phyloP scores from a whole-genome alignment of 2,113 vertebrate species.

The Andinoacara biseriatus region DNA sequence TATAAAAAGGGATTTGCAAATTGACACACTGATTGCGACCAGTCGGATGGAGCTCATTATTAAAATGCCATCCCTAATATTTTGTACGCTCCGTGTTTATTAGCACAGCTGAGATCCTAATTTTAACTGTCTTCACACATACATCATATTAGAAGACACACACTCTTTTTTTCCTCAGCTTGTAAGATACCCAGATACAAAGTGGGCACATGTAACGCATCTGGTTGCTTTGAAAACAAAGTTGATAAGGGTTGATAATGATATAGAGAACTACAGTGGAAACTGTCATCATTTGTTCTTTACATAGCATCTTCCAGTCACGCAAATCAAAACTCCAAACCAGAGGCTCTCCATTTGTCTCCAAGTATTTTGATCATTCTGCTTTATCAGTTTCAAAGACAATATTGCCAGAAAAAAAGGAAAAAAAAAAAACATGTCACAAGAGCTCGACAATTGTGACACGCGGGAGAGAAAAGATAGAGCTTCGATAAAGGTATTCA shows the following conservation, averaged over 20 bases:
- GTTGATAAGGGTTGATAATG: constrained; percentile 69
- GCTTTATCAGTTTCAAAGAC: constrained; percentile 71
- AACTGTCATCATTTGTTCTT: constrained; percentile 66
- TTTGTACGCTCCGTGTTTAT: constrained; percentile 55
- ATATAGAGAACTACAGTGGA: constrained; percentile 57
- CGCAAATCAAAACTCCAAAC: constrained; percentile 74
- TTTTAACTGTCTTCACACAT: constrained; percentile 61
- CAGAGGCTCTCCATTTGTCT: constrained; percentile 69
- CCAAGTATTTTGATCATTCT: constrained; percentile 72
- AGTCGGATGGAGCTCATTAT: constrained; percentile 47
- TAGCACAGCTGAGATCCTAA: constrained; percentile 53
- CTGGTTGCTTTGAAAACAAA: constrained; percentile 63
- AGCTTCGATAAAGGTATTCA: constrained; percentile 48
- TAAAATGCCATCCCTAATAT: constrained; percentile 65
- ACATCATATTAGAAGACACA: constrained; percentile 54
- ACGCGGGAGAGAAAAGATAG: constrained; percentile 51
- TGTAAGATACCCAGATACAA: constrained; percentile 49
- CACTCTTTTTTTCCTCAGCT: constrained; percentile 8
- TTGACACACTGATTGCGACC: constrained; percentile 43
- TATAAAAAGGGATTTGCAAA: constrained; percentile 49
- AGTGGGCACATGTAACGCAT: constrained; percentile 64
- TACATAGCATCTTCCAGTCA: constrained; percentile 63
- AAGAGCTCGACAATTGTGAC: constrained; percentile 56
- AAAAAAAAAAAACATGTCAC: constrained; percentile 53
- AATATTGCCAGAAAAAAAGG: constrained; percentile 37